Evolutionary conservation across 2,797 vertebrate genomes (phyloP), one percentile per base, ranked within the genome.

Genomic region (Pseudochaenichthys georgianus): DNA sequence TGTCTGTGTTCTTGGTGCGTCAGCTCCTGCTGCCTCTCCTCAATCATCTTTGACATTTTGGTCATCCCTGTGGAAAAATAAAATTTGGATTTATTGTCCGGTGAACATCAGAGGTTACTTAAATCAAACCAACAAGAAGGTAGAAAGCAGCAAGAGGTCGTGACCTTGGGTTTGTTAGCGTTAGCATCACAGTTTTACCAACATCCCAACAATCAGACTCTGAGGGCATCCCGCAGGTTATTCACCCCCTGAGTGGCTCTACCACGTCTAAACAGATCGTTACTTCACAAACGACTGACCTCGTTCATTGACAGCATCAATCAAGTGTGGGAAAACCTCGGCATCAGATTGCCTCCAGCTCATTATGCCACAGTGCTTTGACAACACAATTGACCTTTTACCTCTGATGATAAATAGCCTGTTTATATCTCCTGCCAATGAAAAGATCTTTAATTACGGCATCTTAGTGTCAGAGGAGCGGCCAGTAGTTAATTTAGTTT

Each of bases 11-110:
- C 98, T 86, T 99, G 98, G 82, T 99, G 98, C 2, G 98, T 99
- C 89, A 99, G 87, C 85, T 99, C 98, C 92, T 98, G 98, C 85
- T 99, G 98, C 63, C 98, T 93, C 88, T 99, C 98, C 2, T 99
- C 98, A 73, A 99, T 99, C 98, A 99, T 99, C 94, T 99, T 99
- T 43, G 98, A 98, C 98, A 99, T 99, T 92, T 99, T 99, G 4
- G 98, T 99, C 98, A 99, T 99, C 71, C 98, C 98, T 99, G 82
- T 69, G 59, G 61, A 84, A 10, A 16, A 58, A 7, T n/a, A 3
- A 67, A 47, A 43, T 17, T 9, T 10, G 5, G 8, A 42, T 58
- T 45, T 10, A 70, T 23, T 19, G 12, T 71, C 9, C 28, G 38
- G 21, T 61, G 19, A 59, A 47, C 63, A 34, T 54, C 12, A 43